Evolutionary conservation across 64 coral and sea anemone species (phyloP), one percentile per base, ranked within the genome.

Genomic region (Montipora efflorescens): DNA sequence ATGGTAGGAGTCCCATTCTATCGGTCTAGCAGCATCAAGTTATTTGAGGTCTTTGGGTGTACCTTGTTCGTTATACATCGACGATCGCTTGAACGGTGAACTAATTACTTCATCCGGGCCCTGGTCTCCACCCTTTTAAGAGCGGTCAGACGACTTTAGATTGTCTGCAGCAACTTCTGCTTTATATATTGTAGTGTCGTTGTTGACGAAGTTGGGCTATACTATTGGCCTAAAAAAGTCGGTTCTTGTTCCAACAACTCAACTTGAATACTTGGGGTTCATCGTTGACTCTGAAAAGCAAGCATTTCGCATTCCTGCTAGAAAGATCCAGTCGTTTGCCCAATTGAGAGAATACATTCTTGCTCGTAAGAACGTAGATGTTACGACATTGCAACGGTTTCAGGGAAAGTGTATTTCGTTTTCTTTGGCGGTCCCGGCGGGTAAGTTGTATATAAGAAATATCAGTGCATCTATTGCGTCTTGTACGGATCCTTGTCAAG

Each of bases 321-420:
- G 88, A 71, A 87, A 36, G 9, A 74, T 22, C n/a, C 46, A 68
- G 64, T 79, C 79, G 4, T 88, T 93, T 66, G 22, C 62, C 58
- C 28, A 67, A 67, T 64, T 87, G 23, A 51, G 64, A 21, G 22
- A 78, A 15, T 47, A 69, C 11, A 75, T 59, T 49, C 76, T 89
- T 49, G 7, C 71, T 74, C 20, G 9, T 25, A 74, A 28, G 71
- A 28, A 28, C 7, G 9, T 25, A 74, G 93, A 83, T 6, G 70
- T 47, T 5, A 94, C 89, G 23, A 90, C 77, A 8, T 77, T 89
- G 3, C 93, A 89, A 58, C 76, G 78, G 36, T 82, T 94, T 47
- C 68, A 68, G 44, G 93, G 79, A 48, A 95, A 95, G 68, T 95
- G 93, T 86, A 72, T 89, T 21, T 94, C 79, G 9, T 90, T 93